Conservation (phyloP, 2,888 invertebrate genomes). For the Cephus runcator region DNA sequence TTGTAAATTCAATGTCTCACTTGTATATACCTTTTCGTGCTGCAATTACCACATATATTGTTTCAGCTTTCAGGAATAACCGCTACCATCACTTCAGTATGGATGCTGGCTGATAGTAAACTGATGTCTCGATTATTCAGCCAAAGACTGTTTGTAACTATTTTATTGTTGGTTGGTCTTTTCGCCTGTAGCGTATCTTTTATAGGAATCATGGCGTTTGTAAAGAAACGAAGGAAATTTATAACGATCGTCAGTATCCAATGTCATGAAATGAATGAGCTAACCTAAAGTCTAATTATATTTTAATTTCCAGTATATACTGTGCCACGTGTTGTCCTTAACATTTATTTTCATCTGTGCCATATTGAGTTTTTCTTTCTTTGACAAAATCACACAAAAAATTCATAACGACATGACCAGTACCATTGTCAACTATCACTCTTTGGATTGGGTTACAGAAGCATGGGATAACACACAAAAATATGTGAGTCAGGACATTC, state of each 20-base stretch:
- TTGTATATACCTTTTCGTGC: not conserved
- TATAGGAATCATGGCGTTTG: slow-evolving; percentile 42
- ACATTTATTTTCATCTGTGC: slow-evolving; percentile 40
- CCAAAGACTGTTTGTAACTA: slow-evolving; percentile 40
- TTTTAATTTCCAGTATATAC: slow-evolving; percentile 41
- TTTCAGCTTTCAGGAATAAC: slow-evolving; percentile 45
- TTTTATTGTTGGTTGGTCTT: slow-evolving; percentile 37
- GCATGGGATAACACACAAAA: slow-evolving; percentile 53
- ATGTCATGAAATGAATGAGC: not conserved
- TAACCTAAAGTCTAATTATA: not conserved
- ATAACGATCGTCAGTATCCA: slow-evolving; percentile 29
- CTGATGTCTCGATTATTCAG: slow-evolving; percentile 46
- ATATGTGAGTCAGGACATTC: slow-evolving; percentile 36
- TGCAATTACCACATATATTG: not conserved
- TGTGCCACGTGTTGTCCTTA: slow-evolving; percentile 35
- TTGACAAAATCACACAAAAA: slow-evolving; percentile 40
- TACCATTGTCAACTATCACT: slow-evolving; percentile 41
- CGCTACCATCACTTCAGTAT: slow-evolving; percentile 39
- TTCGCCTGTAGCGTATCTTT: slow-evolving; percentile 33
- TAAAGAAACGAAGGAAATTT: slow-evolving; percentile 34
- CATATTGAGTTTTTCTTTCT: slow-evolving; percentile 44
- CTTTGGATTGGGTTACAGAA: slow-evolving; percentile 38
- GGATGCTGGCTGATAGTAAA: slow-evolving; percentile 42
- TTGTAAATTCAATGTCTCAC: slow-evolving; percentile 37
- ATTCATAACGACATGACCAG: slow-evolving; percentile 43